Evolutionary conservation across 2,888 invertebrate species (phyloP).

Genomic region (Acanthosepion esculentum): DNA sequence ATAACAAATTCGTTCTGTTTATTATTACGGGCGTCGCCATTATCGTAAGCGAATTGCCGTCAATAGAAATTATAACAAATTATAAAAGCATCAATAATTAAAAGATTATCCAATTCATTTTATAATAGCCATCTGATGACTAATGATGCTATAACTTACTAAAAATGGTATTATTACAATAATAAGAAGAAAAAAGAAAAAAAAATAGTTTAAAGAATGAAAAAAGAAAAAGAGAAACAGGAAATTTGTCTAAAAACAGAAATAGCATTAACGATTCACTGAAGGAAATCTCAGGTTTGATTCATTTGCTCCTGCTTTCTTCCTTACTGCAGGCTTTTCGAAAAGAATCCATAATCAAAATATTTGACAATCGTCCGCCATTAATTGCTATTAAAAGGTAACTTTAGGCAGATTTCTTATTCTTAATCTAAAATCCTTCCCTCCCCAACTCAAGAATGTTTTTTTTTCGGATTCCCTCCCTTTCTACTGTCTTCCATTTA

Average conservation of each 20-base stretch:
- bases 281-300: background rate
- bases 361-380: background rate
- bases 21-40: too few species aligned
- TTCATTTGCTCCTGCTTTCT: background rate
- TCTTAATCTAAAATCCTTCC: background rate
- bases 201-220: background rate
- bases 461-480: background rate
- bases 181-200: background rate
- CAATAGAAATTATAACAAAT: too few species aligned
- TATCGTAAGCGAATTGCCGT: too few species aligned
- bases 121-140: too few species aligned
- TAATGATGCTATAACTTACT: too few species aligned
- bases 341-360: background rate
- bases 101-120: too few species aligned
- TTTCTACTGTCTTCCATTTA: background rate
- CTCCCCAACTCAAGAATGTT: background rate
- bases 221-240: background rate
- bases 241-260: background rate
- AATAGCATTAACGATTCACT: background rate
- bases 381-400: conserved; percentile 33
- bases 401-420: background rate
- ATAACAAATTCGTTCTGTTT: too few species aligned
- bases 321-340: conserved; percentile 2
- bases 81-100: too few species aligned
- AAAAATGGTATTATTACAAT: background rate